Percentiles rank a stretch among this genome's conserved stretches.
Evolutionary conservation across 2,113 vertebrate species (phyloP).

Genomic region (Dicrurus megarhynchus): DNA sequence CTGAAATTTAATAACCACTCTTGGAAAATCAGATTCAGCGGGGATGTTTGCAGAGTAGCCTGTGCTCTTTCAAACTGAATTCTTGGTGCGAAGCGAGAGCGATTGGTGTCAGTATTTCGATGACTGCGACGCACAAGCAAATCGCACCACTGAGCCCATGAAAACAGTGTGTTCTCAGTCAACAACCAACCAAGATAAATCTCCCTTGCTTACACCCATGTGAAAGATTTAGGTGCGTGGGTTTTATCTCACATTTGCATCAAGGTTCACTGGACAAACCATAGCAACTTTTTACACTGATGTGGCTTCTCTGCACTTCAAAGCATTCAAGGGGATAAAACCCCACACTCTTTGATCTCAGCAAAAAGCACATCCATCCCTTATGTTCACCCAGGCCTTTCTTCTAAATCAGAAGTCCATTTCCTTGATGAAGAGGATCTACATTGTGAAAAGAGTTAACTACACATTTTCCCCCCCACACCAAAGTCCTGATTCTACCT

Average conservation of each 20-base stretch:
- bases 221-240: neutral
- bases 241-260: neutral
- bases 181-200: neutral
- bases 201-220: neutral
- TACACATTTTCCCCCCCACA: accelerated
- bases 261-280: neutral
- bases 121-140: accelerated
- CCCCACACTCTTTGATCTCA: neutral
- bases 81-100: accelerated
- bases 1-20: neutral
- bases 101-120: accelerated
- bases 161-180: neutral
- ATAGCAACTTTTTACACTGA: neutral
- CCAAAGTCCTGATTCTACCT: neutral
- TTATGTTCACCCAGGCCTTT: neutral
- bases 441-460: neutral
- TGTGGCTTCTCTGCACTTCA: neutral
- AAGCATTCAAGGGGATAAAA: neutral
- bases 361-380: neutral
- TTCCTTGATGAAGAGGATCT: neutral
- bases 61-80: neutral
- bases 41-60: neutral
- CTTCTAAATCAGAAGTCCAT: neutral
- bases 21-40: neutral
- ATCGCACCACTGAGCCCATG: neutral